Evolutionary conservation across 2,888 invertebrate genomes (phyloP).

Genomic region (Calameuta pallipes): DNA sequence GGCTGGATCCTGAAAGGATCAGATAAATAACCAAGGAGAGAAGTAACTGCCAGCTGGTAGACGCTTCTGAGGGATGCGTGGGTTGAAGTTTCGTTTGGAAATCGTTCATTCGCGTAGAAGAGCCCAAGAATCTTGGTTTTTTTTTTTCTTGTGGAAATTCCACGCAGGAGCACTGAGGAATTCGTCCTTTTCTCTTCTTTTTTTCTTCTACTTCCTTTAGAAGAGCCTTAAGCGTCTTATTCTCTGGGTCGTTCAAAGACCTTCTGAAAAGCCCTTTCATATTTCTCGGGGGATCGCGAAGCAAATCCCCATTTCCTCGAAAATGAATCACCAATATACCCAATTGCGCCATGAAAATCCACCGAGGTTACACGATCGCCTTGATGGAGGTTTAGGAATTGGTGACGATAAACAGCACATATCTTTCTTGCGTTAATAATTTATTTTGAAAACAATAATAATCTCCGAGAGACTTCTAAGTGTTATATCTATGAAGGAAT

Average conservation of each 20-base stretch:
- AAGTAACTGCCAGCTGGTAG: constrained; percentile 6
- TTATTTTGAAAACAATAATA: constrained; percentile 40
- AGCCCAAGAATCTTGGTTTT: not conserved
- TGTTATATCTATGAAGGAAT: constrained; percentile 18
- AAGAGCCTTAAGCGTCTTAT: not conserved
- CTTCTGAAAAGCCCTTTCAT: not conserved
- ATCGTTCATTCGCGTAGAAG: not conserved
- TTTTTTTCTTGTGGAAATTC: not conserved
- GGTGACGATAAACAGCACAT: not conserved
- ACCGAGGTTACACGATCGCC: not conserved
- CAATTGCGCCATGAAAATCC: not conserved
- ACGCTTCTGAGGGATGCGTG: not conserved
- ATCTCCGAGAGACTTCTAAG: constrained; percentile 21
- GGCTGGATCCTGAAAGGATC: not conserved
- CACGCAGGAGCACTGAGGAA: not conserved
- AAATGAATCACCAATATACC: not conserved
- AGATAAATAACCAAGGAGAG: not conserved
- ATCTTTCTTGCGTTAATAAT: constrained; percentile 32
- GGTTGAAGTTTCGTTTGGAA: not conserved
- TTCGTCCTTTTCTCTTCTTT: constrained; percentile 4
- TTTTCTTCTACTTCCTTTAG: not conserved
- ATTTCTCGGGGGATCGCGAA: not conserved
- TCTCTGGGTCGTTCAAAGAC: not conserved
- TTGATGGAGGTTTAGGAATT: not conserved
- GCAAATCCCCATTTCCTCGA: not conserved